Percentiles rank a stretch among this genome's conserved stretches.
These are phyloP conservation scores for Mormoops blainvillei DNA, from an alignment of 2,113 vertebrate genomes.

Conservation along the genomic window DNA sequence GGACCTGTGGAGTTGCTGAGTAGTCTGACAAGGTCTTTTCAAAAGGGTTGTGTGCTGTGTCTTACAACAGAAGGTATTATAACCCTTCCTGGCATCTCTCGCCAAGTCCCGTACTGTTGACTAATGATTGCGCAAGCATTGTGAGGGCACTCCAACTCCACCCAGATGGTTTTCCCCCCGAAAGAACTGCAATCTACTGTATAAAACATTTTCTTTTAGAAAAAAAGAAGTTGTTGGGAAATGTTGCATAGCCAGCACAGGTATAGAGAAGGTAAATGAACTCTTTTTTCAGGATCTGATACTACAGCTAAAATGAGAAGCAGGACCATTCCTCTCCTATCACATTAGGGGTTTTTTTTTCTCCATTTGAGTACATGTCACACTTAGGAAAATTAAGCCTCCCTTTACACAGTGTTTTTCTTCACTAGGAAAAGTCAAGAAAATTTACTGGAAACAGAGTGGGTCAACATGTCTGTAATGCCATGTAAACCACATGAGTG, in stretches of 20 bases:
- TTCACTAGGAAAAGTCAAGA: not conserved
- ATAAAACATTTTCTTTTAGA: not conserved
- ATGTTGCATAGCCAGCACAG: not conserved
- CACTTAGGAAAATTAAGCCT: not conserved
- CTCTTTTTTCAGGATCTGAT: not conserved
- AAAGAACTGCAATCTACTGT: not conserved
- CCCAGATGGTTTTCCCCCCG: not conserved
- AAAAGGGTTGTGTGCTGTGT: not conserved
- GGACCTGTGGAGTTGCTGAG: not conserved
- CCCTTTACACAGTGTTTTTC: not conserved
- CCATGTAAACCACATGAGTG: not conserved
- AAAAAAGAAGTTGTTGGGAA: not conserved
- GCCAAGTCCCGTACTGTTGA: not conserved
- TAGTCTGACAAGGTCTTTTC: not conserved
- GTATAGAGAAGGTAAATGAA: not conserved
- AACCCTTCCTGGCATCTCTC: not conserved
- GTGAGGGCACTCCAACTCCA: accelerated
- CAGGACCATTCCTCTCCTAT: not conserved
- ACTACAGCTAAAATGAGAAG: not conserved
- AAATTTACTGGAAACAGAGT: not conserved
- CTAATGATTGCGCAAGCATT: not conserved
- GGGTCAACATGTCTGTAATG: not conserved
- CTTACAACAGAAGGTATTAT: not conserved
- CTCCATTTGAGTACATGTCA: not conserved
- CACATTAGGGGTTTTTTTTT: not conserved